Conservation (phyloP, 2,113 vertebrate species). For the Strigops habroptila region DNA sequence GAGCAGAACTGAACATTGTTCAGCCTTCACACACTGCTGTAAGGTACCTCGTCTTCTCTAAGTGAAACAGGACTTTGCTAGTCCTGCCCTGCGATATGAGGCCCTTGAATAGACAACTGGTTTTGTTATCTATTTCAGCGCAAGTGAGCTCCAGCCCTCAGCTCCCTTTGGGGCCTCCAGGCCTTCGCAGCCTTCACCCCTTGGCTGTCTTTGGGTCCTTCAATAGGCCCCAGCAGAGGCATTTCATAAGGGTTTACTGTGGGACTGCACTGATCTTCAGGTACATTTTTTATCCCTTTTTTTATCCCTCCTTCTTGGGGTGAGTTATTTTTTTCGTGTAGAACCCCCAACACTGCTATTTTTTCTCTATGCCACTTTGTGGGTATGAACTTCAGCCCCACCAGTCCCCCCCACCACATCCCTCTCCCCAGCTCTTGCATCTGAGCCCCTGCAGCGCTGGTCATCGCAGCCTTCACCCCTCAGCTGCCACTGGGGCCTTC, state of each 20-base stretch:
- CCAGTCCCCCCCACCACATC: no score
- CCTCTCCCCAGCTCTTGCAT: not conserved
- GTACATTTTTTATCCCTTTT: not conserved
- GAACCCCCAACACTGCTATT: not conserved
- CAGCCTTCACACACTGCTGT: fast-evolving
- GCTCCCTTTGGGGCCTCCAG: not conserved
- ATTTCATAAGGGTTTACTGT: not conserved
- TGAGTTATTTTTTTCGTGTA: not conserved
- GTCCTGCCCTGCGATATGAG: not conserved
- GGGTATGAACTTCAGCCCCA: not conserved
- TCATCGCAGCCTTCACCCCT: not conserved
- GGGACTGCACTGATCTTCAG: not conserved
- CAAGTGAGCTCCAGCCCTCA: not conserved
- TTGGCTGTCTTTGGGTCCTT: not conserved
- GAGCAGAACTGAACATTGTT: fast-evolving
- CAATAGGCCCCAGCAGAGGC: not conserved
- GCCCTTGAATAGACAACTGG: not conserved
- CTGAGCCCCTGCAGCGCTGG: not conserved
- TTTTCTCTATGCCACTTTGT: not conserved
- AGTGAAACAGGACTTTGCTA: not conserved
- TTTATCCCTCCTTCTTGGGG: not conserved
- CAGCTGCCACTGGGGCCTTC: not conserved
- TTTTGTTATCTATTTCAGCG: not conserved
- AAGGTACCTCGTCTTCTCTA: not conserved
- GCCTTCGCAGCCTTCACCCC: not conserved